Conservation (phyloP, 2,113 vertebrate species). For the Gyps fulvus region DNA sequence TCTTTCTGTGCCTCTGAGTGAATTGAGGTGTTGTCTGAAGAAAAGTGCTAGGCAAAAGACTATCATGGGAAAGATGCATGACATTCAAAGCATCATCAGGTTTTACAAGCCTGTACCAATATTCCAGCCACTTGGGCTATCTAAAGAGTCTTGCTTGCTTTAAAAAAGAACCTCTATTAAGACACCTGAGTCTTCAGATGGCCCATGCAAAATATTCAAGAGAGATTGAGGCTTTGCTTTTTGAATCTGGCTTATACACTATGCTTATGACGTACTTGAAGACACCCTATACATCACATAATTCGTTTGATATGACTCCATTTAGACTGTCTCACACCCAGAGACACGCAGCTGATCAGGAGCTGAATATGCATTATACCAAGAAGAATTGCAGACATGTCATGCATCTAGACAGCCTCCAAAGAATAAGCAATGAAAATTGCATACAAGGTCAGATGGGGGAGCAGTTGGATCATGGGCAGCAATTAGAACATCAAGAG, state of each 20-base stretch:
- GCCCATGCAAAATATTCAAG: background rate
- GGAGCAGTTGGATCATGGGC: constrained; percentile 69
- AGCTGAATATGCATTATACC: constrained; percentile 49
- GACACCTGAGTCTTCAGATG: background rate
- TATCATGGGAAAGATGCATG: background rate
- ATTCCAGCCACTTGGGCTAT: background rate
- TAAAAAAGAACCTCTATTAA: background rate
- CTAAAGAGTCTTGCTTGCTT: background rate
- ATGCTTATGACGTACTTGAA: background rate
- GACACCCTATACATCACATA: constrained; percentile 6
- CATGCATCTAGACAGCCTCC: constrained; percentile 10
- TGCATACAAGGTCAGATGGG: constrained; percentile 60
- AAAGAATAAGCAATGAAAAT: constrained; percentile 52
- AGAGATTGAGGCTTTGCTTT: background rate
- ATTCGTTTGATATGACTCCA: background rate
- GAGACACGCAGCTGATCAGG: constrained; percentile 48
- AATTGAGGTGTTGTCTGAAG: background rate
- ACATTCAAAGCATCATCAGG: background rate
- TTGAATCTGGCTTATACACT: background rate
- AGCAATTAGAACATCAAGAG: constrained; percentile 58
- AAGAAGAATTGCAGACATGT: constrained; percentile 8
- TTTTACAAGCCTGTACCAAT: background rate
- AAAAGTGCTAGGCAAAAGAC: background rate
- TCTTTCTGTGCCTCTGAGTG: background rate
- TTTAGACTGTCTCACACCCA: constrained; percentile 40